A percentile compares a stretch with the other conserved stretches of the same genome.
These are phyloP conservation scores for Eumerus sabulonum DNA, from an alignment of 2,888 invertebrate species.

Conservation along the genomic window DNA sequence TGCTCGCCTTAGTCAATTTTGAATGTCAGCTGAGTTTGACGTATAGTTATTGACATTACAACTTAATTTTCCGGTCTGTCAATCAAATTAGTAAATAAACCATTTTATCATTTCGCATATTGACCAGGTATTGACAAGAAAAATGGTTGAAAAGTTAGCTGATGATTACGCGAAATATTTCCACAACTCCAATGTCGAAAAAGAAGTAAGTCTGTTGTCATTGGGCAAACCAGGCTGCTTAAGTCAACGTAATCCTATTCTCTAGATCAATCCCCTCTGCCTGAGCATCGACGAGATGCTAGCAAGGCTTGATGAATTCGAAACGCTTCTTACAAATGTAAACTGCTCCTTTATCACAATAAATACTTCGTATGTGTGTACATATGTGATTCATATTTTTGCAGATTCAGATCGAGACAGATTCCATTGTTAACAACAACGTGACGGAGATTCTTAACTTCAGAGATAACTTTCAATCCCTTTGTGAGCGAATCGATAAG, in stretches of 20 bases:
- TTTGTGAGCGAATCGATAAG: constrained; percentile 81
- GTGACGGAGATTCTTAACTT: constrained; percentile 81
- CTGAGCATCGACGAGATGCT: constrained; percentile 84
- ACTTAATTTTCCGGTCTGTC: too few relatives aligned
- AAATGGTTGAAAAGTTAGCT: constrained; percentile 72
- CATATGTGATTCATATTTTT: neutral
- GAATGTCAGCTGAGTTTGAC: constrained; percentile 35
- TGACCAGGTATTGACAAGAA: neutral
- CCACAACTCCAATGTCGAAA: constrained; percentile 80
- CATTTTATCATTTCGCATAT: neutral
- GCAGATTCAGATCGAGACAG: constrained; percentile 76
- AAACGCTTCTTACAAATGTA: constrained; percentile 82
- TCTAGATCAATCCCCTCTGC: constrained; percentile 80
- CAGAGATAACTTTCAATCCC: constrained; percentile 80
- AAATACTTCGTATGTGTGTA: neutral
- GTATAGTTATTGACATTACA: constrained; percentile 1
- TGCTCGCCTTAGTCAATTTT: neutral
- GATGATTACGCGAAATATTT: constrained; percentile 81
- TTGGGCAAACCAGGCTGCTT: neutral
- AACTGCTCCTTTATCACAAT: constrained; percentile 60
- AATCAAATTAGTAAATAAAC: neutral
- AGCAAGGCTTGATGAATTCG: constrained; percentile 83
- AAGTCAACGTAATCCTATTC: neutral
- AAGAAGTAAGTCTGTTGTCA: constrained; percentile 77
- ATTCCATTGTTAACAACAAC: constrained; percentile 77